Conservation (phyloP, 2,797 vertebrate genomes). For the Sparus aurata region DNA sequence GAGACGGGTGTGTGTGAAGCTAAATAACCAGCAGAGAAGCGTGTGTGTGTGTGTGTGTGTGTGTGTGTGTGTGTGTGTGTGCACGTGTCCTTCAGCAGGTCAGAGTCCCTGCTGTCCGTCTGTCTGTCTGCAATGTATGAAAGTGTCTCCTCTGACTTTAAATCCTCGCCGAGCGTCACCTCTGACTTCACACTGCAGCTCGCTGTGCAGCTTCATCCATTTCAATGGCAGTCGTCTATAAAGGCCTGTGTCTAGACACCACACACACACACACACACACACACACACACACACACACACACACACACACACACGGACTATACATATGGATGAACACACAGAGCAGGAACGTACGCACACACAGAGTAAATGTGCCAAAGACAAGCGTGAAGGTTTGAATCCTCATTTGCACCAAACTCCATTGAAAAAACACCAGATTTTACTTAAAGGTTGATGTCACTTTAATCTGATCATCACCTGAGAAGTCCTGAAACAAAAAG, state of each 20-base stretch:
- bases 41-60: conserved; percentile 32
- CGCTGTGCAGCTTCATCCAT: conserved; percentile 62
- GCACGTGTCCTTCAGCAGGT: conserved; percentile 54
- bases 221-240: conserved; percentile 60
- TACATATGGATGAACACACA: conserved; percentile 51
- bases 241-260: conserved; percentile 47
- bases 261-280: conserved; percentile 4
- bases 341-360: neutral
- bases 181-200: conserved; percentile 59
- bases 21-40: conserved; percentile 22
- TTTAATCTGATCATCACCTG: no score
- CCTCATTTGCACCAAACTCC: neutral
- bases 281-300: neutral
- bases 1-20: conserved; percentile 28
- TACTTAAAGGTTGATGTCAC: neutral
- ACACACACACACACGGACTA: neutral
- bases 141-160: conserved; percentile 58
- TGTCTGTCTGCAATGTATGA: conserved; percentile 52
- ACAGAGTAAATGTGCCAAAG: neutral
- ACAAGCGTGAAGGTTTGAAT: no score
- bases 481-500: neutral
- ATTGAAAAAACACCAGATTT: neutral
- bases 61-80: conserved; percentile 34
- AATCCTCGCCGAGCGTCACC: conserved; percentile 57
- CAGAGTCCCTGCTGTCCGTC: conserved; percentile 36